These are phyloP conservation scores for Carcharodon carcharias DNA, from an alignment of 2,797 vertebrate genomes.

Conservation along the genomic window DNA sequence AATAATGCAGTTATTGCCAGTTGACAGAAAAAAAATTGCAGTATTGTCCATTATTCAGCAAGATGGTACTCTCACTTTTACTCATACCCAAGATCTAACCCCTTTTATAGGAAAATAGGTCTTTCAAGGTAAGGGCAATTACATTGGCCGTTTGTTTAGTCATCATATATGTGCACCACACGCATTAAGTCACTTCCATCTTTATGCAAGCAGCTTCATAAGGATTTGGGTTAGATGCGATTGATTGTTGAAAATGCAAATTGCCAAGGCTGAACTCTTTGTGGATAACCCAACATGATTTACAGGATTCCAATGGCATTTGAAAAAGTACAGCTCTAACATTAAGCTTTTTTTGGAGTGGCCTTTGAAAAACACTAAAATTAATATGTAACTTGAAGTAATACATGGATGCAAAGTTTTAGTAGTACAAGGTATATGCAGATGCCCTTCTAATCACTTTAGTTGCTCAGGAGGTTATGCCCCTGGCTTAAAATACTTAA, in stretches of 20 bases:
- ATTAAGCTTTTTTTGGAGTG: neutral
- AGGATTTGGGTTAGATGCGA: neutral
- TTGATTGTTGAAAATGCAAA: neutral
- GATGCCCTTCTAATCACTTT: neutral
- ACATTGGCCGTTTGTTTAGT: neutral
- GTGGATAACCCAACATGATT: neutral
- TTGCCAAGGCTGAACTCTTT: neutral
- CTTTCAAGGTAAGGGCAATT: neutral
- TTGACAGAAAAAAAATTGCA: neutral
- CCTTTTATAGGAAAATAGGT: neutral
- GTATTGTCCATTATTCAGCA: neutral
- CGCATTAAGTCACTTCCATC: neutral
- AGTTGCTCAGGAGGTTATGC: neutral
- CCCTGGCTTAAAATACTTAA: neutral
- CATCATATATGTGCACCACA: neutral
- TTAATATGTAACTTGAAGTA: neutral
- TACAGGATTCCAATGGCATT: neutral
- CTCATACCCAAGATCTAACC: neutral
- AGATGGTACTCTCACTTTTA: neutral
- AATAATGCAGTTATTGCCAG: neutral
- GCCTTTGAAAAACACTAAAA: neutral
- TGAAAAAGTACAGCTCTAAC: neutral
- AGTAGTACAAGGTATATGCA: neutral
- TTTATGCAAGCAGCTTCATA: neutral
- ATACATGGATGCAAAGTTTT: neutral